Conservation (phyloP, 2,797 vertebrate genomes). For the Fringilla coelebs region DNA sequence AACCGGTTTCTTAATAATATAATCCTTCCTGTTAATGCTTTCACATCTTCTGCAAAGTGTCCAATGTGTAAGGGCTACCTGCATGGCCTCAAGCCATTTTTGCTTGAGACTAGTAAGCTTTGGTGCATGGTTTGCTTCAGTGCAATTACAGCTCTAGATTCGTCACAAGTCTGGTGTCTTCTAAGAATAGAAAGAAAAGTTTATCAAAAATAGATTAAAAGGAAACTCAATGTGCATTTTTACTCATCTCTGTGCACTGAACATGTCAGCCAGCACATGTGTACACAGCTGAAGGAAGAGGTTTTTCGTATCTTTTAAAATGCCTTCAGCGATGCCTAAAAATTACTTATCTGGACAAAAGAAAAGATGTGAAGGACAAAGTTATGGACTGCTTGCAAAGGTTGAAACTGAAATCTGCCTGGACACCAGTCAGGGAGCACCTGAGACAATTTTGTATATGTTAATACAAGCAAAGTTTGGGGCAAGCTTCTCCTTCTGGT, state of each 20-base stretch:
- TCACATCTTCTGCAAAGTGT: neutral
- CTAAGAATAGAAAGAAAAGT: neutral
- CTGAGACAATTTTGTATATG: neutral
- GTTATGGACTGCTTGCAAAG: neutral
- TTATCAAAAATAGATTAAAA: slow-evolving; percentile 5
- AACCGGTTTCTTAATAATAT: neutral
- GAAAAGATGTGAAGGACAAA: neutral
- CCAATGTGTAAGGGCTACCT: neutral
- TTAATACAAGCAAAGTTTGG: neutral
- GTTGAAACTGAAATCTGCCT: neutral
- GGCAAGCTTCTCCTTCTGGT: neutral
- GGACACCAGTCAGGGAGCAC: neutral
- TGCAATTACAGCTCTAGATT: neutral
- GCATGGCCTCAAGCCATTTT: neutral
- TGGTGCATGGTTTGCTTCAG: neutral
- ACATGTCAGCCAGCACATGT: neutral
- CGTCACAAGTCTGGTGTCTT: neutral
- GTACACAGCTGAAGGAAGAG: neutral
- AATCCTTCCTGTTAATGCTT: neutral
- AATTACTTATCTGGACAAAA: neutral
- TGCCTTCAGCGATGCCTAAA: neutral
- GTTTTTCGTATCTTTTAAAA: neutral
- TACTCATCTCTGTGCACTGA: neutral
- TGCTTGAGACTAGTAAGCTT: neutral
- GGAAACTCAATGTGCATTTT: neutral